phyloP scores from a whole-genome alignment of 2,888 invertebrate genomes.

The Epinotia demarniana region DNA sequence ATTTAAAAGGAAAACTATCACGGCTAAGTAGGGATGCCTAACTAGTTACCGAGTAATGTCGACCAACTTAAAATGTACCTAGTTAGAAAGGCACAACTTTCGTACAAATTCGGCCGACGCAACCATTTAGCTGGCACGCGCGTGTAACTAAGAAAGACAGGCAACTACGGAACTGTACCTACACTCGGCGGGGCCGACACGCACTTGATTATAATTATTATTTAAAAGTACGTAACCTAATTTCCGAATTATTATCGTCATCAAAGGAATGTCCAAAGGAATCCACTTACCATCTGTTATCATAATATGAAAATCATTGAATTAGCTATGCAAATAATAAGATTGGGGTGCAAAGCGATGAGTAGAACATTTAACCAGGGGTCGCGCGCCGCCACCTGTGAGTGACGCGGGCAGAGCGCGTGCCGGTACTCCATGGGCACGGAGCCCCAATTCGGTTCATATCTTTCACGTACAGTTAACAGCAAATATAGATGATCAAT shows the following conservation, averaged over 20 bases:
- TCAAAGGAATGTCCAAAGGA: constrained; percentile 6
- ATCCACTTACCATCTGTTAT: constrained; percentile 65
- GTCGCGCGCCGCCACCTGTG: constrained; percentile 42
- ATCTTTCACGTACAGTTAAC: not conserved
- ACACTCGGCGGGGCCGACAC: too few relatives aligned
- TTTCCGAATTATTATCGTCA: not conserved
- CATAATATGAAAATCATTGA: constrained; percentile 73
- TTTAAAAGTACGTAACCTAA: not conserved
- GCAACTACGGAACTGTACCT: too few relatives aligned
- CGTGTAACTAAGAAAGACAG: too few relatives aligned
- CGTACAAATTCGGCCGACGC: too few relatives aligned
- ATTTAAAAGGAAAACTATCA: too few relatives aligned
- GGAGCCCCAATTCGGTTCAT: not conserved
- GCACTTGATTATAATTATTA: too few relatives aligned
- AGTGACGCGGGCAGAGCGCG: constrained; percentile 10
- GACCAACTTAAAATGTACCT: too few relatives aligned
- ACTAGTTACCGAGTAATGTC: too few relatives aligned
- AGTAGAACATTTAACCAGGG: constrained; percentile 45
- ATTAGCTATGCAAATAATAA: constrained; percentile 79
- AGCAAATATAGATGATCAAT: too few relatives aligned
- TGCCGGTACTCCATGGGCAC: not conserved
- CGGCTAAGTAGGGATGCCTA: too few relatives aligned
- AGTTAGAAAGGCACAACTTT: too few relatives aligned
- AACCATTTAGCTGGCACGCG: too few relatives aligned
- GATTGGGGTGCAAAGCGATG: constrained; percentile 56